Percentiles rank a stretch among this genome's conserved stretches.
Evolutionary conservation across 2,113 vertebrate species (phyloP).

Genomic region (Gallinago undulata): DNA sequence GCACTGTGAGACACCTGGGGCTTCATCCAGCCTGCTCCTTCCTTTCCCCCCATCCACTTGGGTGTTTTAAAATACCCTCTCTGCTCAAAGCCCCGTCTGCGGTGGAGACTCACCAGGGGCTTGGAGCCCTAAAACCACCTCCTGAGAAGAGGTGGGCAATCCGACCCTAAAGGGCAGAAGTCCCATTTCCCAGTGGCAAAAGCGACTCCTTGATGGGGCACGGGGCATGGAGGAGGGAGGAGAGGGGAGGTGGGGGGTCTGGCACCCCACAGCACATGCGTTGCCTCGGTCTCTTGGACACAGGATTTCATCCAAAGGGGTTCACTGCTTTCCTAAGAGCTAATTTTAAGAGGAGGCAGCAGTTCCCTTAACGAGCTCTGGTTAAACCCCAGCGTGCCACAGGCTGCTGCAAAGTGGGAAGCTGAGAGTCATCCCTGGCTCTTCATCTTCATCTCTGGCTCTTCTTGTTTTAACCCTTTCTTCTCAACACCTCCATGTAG

Average conservation of each 20-base stretch:
- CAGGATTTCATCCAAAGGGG: background rate
- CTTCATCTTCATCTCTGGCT: slow-evolving; percentile 7
- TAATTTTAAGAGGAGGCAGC: background rate
- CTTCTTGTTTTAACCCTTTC: slow-evolving; percentile 2
- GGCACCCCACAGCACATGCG: rapidly evolving
- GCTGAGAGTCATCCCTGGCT: background rate
- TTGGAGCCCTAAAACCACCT: background rate
- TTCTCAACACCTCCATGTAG: slow-evolving; percentile 20
- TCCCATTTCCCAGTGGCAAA: background rate
- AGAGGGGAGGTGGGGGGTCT: background rate
- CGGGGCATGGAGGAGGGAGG: background rate
- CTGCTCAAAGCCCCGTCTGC: background rate
- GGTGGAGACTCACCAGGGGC: background rate
- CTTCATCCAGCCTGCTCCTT: background rate
- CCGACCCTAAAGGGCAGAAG: background rate
- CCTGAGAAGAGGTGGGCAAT: background rate
- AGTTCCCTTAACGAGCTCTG: background rate
- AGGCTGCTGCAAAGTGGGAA: background rate
- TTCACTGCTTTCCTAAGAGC: background rate
- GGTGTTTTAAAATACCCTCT: rapidly evolving
- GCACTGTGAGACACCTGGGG: background rate
- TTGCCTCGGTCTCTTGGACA: background rate
- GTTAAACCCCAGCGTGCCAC: background rate
- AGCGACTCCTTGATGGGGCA: background rate
- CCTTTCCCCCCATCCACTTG: background rate